phyloP scores from a whole-genome alignment of 2,888 invertebrate genomes.

The Ormyrus pomaceus region DNA sequence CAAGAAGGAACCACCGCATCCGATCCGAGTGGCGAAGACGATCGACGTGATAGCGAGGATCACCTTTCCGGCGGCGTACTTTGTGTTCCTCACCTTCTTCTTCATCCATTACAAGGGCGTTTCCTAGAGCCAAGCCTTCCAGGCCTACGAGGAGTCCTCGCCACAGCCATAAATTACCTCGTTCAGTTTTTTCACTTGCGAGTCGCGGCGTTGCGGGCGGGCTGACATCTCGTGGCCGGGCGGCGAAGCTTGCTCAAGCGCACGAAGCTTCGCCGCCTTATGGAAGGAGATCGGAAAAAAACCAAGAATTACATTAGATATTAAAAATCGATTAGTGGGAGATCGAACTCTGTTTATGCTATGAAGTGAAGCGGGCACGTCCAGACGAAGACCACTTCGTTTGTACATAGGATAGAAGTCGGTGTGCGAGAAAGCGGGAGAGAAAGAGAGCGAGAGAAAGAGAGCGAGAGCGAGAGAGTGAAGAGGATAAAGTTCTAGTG shows the following conservation, averaged over 20 bases:
- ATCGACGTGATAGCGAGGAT: slow-evolving; percentile 96
- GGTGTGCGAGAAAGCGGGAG: background rate
- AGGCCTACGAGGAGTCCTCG: slow-evolving; percentile 39
- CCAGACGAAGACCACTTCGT: slow-evolving; percentile 6
- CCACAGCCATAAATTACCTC: background rate
- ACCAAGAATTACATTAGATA: no score
- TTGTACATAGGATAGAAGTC: background rate
- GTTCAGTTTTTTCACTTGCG: background rate
- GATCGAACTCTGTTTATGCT: no score
- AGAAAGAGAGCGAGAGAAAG: slow-evolving; percentile 8
- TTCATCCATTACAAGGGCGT: slow-evolving; percentile 96
- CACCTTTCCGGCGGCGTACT: slow-evolving; percentile 94
- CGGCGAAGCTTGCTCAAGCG: background rate
- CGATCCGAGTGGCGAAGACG: slow-evolving; percentile 94
- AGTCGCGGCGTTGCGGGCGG: no score
- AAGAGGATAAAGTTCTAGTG: slow-evolving; percentile 24
- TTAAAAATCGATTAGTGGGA: no score
- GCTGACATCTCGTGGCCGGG: no score
- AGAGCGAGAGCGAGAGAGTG: background rate
- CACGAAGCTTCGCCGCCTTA: background rate
- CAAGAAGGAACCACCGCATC: slow-evolving; percentile 94
- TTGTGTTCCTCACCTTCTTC: slow-evolving; percentile 95
- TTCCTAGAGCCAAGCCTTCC: slow-evolving; percentile 77
- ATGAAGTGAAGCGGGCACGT: background rate
- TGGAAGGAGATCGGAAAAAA: no score